Evolutionary conservation across 1,140 invertebrate species (phyloP).

Genomic region (Phthorimaea operculella): DNA sequence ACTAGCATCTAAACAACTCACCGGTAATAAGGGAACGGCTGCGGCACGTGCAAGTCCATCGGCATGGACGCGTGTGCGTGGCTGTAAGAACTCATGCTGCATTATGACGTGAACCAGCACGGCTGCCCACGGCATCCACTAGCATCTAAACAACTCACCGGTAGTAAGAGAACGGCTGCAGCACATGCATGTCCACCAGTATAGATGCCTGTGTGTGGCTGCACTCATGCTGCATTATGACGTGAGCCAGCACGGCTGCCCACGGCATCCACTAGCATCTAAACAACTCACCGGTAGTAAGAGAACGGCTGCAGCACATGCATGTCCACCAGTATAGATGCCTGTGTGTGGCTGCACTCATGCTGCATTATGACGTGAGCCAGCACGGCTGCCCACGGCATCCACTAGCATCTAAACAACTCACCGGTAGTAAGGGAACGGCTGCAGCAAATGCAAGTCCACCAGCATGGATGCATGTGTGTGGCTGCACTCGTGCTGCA

Average conservation of each 20-base stretch:
- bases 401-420: too few species aligned
- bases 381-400: conserved; percentile 78
- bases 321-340: too few species aligned
- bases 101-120: conserved; percentile 74
- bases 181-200: conserved; percentile 85
- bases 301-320: too few species aligned
- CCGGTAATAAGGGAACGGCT: conserved; percentile 90
- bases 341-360: too few species aligned
- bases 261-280: conserved; percentile 71
- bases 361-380: too few species aligned
- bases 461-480: too few species aligned
- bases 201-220: conserved; percentile 69
- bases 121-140: conserved; percentile 75
- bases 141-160: conserved; percentile 69
- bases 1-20: too few species aligned
- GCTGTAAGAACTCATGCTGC: conserved; percentile 72
- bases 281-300: conserved; percentile 77
- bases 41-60: conserved; percentile 87
- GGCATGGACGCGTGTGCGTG: conserved; percentile 71
- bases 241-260: conserved; percentile 76
- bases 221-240: conserved; percentile 74
- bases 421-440: too few species aligned
- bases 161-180: conserved; percentile 88
- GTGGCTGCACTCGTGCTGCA: too few species aligned
- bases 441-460: too few species aligned